Percentiles rank a stretch among this genome's conserved stretches.
These are phyloP conservation scores for Vombatus ursinus DNA, from an alignment of 2,113 vertebrate species.

Conservation along the genomic window DNA sequence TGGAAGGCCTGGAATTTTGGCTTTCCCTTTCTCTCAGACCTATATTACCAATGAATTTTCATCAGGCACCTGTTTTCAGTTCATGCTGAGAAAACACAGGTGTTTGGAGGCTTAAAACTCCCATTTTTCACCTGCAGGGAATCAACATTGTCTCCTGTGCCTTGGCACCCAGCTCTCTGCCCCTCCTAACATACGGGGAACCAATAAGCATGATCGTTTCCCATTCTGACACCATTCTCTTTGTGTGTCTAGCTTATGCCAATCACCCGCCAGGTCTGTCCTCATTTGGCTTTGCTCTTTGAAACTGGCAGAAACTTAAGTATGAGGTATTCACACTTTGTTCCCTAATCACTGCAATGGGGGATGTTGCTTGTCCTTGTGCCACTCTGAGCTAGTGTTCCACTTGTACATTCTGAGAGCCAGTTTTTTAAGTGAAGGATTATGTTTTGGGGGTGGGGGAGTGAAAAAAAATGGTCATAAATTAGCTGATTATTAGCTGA, in stretches of 20 bases:
- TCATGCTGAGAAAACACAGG: slow-evolving; percentile 63
- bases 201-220: background rate
- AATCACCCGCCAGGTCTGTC: slow-evolving; percentile 49
- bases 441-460: background rate
- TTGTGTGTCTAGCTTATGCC: slow-evolving; percentile 48
- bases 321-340: slow-evolving; percentile 61
- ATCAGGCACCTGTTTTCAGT: slow-evolving; percentile 48
- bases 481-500: background rate
- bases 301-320: slow-evolving; percentile 61
- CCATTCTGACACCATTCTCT: slow-evolving; percentile 49
- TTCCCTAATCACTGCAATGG: slow-evolving; percentile 57
- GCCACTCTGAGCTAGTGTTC: slow-evolving; percentile 45
- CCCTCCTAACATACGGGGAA: slow-evolving; percentile 10
- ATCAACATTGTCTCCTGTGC: slow-evolving; percentile 38
- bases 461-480: background rate
- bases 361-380: slow-evolving; percentile 20
- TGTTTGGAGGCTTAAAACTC: slow-evolving; percentile 59
- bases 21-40: slow-evolving; percentile 31
- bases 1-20: slow-evolving; percentile 23
- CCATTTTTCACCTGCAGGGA: slow-evolving; percentile 48
- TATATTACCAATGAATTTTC: slow-evolving; percentile 45
- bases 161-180: slow-evolving; percentile 18
- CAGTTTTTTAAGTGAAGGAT: background rate
- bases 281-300: slow-evolving; percentile 57
- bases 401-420: background rate